Conservation (phyloP, 53 echinoderm and acorn worm genomes). For the Arbacia lixula region DNA sequence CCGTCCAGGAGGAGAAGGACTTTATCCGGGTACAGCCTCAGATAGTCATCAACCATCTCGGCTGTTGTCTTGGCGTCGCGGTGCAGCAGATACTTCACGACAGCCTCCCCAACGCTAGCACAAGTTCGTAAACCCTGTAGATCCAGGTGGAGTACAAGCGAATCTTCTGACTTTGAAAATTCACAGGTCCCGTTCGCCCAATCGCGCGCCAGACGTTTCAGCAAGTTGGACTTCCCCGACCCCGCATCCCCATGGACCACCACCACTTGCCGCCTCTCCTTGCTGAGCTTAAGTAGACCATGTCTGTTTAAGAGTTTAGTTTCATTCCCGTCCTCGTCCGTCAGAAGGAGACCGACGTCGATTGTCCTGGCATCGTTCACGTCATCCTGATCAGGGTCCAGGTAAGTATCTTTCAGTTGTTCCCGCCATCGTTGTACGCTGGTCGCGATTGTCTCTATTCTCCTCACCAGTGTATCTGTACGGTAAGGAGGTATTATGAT, state of each 20-base stretch:
- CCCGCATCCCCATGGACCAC: conserved; percentile 41
- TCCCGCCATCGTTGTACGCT: conserved; percentile 22
- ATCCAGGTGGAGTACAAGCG: conserved; percentile 7
- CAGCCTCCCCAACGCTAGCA: conserved; percentile 30
- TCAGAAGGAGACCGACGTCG: not conserved
- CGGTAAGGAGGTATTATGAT: too few relatives aligned
- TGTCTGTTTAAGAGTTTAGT: not conserved
- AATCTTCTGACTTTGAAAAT: not conserved
- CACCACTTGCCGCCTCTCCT: not conserved
- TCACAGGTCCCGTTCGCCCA: conserved; percentile 14
- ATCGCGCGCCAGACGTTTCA: conserved; percentile 21
- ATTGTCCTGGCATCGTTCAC: not conserved
- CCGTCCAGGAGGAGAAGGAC: conserved; percentile 14
- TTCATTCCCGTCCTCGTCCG: not conserved
- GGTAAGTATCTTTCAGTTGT: not conserved
- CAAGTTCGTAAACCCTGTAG: conserved; percentile 10
- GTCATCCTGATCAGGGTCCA: not conserved
- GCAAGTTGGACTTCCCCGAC: conserved; percentile 17
- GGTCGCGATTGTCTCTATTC: not conserved
- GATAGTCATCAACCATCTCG: conserved; percentile 26
- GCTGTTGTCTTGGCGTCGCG: conserved; percentile 14
- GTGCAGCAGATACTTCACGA: conserved; percentile 6
- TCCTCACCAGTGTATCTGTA: conserved; percentile 8
- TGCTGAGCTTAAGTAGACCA: not conserved
- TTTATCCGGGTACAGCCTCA: conserved; percentile 24